Base-by-base conservation (phyloP, 2,797 vertebrate genomes). In the Taenioides sp. region DNA sequence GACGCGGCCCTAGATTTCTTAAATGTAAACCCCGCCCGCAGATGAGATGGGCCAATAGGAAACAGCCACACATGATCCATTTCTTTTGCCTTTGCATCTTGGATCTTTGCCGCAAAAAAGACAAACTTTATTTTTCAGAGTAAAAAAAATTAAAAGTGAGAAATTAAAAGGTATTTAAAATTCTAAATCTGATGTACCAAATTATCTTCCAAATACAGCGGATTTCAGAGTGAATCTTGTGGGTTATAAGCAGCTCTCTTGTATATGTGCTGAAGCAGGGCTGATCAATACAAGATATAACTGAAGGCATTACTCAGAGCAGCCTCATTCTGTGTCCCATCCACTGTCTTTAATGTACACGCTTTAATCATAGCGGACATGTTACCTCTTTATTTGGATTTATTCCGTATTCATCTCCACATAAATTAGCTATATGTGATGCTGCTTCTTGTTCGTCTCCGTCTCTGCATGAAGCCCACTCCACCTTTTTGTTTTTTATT, bases 381-480 rank as follows among this genome's bases (percentile, higher is more conserved):
- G 31, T 86, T 85, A 80, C 77, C 73, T 76, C 89, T 70, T 81
- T 70, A 50, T 68, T 72, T 80, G 71, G 77, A 81, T 83, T n/a
- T 80, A 34, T 83, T 88, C 86, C 74, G 59, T 79, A 86, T 84
- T 88, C 75, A 80, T 93, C 91, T 84, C 89, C 82, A 80, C 89
- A 92, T 90, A 93, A 89, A 92, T 93, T 82, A 91, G 86, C 91
- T 91, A 88, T 93, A 93, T 91, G 91, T 91, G 85, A 87, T 86
- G 91, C 91, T 90, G 90, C 91, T 94, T 92, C 89, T 85, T 84
- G 73, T 84, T 74, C 78, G 77, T 84, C 69, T 80, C 65, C 78
- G 77, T 82, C 77, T 89, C 72, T 86, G 91, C 92, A 93, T 92
- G 92, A 25, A 65, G 73, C 78, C 65, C 81, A 78, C 81, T 81